Evolutionary conservation across 2,797 vertebrate species (phyloP), one percentile per base, ranked within the genome.

Genomic region (Alectoris magna): DNA sequence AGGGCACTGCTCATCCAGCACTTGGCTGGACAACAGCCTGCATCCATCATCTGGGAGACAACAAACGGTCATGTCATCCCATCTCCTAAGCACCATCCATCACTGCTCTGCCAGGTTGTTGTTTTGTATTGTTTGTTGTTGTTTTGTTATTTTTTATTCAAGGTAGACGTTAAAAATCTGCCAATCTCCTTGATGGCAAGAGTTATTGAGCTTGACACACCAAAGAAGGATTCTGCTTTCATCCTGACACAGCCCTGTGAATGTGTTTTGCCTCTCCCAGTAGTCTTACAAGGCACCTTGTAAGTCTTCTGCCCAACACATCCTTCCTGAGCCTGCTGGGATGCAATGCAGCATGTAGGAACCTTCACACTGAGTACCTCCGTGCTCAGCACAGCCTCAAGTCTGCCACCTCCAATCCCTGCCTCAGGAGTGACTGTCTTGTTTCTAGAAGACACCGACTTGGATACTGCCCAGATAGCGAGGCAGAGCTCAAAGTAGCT

Each of bases 31-130:
- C 0, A 0, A 75, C 92, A 96, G 67, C 67, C 64, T 70, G 49
- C 63, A 93, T 96, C 85, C 41, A 71, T 91, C 90, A 92, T 80
- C 87, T 44, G 71, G 44, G 51, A 84, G 34, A 63, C 91, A 77
- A 93, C 71, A 88, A 93, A 96, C 79, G 64, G 56, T 84, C 17
- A 60, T 89, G 75, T 69, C 82, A 63, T 14, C 43, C 43, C 14
- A 0, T 56, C 43, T 85, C 70, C 76, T 7, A 29, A 81, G n/a
- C 56, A 72, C 36, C 91, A 78, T 93, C 88, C 56, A 73, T 91
- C 94, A 93, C 63, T 78, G 70, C 67, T 83, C 51, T 81, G 56
- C 21, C 79, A 83, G 51, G 22, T 1, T 62, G 55, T 19, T 18
- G 60, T 41, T 26, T 8, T 29, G 34, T 18, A 64, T 84, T 56